Conservation (phyloP, 2,797 vertebrate genomes). For the Bufotes viridis region DNA sequence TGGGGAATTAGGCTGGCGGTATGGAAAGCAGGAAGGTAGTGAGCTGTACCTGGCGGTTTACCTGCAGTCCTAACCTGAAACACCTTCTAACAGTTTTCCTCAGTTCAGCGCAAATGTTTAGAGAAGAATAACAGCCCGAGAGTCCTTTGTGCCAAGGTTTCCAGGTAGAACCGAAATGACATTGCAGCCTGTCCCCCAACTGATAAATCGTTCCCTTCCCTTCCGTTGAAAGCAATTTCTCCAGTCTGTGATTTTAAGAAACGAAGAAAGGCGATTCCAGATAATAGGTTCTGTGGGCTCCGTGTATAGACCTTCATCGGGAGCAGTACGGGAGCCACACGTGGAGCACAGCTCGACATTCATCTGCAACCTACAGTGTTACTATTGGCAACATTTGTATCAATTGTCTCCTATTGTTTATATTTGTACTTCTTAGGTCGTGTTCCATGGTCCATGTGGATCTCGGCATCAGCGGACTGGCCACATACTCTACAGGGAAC, state of each 20-base stretch:
- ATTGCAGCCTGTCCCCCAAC: constrained; percentile 50
- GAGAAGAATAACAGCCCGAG: constrained; percentile 50
- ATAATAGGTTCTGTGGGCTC: neutral
- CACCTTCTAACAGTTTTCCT: constrained; percentile 23
- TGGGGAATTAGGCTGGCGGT: constrained; percentile 56
- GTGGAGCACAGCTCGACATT: neutral
- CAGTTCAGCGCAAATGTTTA: constrained; percentile 65
- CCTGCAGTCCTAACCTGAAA: constrained; percentile 48
- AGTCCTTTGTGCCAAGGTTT: constrained; percentile 42
- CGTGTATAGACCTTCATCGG: neutral
- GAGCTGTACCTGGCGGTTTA: constrained; percentile 51
- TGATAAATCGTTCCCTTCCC: constrained; percentile 43
- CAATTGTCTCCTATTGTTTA: neutral
- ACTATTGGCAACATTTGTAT: neutral
- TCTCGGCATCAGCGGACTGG: too few relatives aligned
- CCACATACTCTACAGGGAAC: too few relatives aligned
- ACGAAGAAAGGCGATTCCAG: neutral
- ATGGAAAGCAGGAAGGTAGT: constrained; percentile 58
- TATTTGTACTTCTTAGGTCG: neutral
- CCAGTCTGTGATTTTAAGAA: constrained; percentile 18
- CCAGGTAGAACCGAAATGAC: constrained; percentile 58
- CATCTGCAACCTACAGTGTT: neutral
- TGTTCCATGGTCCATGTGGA: too few relatives aligned
- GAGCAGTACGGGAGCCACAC: neutral
- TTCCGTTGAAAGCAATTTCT: constrained; percentile 21